Percentiles rank a stretch among this genome's conserved stretches.
Evolutionary conservation across 1,140 invertebrate species (phyloP).

Genomic region (Geopemphigus sp.): DNA sequence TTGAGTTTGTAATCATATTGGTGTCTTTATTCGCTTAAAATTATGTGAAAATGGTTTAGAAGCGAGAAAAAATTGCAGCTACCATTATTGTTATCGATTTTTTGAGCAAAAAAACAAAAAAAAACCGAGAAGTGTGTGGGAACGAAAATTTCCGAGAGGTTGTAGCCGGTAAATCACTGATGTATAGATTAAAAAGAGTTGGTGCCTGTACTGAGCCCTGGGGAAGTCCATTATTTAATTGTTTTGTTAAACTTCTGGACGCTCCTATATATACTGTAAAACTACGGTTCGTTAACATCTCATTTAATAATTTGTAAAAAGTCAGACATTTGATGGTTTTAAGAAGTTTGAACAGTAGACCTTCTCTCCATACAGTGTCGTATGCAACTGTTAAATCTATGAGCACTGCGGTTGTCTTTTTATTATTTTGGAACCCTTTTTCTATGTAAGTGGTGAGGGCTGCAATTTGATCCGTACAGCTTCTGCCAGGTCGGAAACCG

Average conservation of each 20-base stretch:
- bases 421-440: constrained; percentile 47
- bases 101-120: constrained; percentile 4
- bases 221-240: constrained; percentile 46
- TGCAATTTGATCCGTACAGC: background rate
- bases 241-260: constrained; percentile 44
- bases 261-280: constrained; percentile 46
- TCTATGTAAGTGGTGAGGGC: constrained; percentile 35
- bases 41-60: background rate
- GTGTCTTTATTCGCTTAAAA: background rate
- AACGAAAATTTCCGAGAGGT: constrained; percentile 23
- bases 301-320: constrained; percentile 14
- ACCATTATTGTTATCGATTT: background rate
- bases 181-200: background rate
- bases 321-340: constrained; percentile 37
- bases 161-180: constrained; percentile 13
- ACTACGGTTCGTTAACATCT: constrained; percentile 47
- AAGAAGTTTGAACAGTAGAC: constrained; percentile 37
- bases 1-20: background rate
- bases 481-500: constrained; percentile 12
- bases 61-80: background rate
- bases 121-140: background rate
- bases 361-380: constrained; percentile 47
- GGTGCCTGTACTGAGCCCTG: background rate
- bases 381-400: constrained; percentile 50
- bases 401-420: constrained; percentile 28